Conservation (phyloP, 2,113 vertebrate species). For the Gymnocephalus cernua region DNA sequence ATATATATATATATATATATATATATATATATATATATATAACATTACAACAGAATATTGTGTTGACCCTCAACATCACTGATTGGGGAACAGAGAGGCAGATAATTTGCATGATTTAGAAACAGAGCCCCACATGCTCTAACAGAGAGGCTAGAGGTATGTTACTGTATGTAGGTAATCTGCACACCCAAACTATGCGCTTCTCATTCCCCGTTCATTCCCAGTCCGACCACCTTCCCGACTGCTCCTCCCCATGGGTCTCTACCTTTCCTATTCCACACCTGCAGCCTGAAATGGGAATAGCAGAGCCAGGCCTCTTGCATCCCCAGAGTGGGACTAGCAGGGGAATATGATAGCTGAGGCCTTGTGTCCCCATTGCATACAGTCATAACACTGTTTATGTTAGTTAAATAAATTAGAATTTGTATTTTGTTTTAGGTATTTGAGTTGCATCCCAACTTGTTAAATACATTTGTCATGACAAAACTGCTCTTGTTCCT, state of each 20-base stretch:
- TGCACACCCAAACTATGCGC: constrained; percentile 49
- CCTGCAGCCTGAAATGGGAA: constrained; percentile 84
- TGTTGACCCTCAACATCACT: not conserved
- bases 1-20: too few relatives aligned
- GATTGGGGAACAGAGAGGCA: not conserved
- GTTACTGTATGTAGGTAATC: constrained; percentile 34
- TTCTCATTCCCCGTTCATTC: constrained; percentile 55
- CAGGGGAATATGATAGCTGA: constrained; percentile 64
- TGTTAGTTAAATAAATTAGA: not conserved
- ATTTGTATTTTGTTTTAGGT: not conserved
- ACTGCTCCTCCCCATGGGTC: constrained; percentile 66
- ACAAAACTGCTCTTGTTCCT: not conserved
- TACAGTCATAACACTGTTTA: not conserved
- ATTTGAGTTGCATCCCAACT: not conserved
- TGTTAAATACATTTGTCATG: not conserved
- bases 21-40: too few relatives aligned
- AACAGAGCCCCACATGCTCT: constrained; percentile 19
- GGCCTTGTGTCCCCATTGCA: constrained; percentile 31
- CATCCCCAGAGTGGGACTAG: constrained; percentile 63
- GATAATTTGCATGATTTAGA: not conserved
- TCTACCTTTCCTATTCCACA: constrained; percentile 77
- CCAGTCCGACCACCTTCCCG: constrained; percentile 49
- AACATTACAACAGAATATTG: not conserved
- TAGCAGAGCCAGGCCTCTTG: constrained; percentile 53
- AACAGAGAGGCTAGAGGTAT: constrained; percentile 17